A percentile compares a stretch with the other conserved stretches of the same genome.
phyloP scores from a whole-genome alignment of 2,113 vertebrate genomes.

The Mola mola region DNA sequence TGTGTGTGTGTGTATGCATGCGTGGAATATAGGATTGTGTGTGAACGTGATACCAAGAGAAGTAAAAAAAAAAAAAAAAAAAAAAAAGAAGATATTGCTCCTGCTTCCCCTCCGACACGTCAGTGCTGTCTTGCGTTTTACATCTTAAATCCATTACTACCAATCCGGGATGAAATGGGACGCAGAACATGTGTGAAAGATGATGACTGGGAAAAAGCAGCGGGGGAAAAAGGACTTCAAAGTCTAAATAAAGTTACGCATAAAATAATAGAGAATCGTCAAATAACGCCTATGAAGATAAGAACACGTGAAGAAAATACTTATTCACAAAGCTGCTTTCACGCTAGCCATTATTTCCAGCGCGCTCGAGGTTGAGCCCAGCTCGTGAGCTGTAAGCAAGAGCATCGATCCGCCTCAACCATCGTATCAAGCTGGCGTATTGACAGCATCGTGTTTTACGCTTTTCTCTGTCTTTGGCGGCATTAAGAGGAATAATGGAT shows the following conservation, averaged over 20 bases:
- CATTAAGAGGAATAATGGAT: slow-evolving; percentile 73
- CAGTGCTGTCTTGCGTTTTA: slow-evolving; percentile 41
- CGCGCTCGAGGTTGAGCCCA: slow-evolving; percentile 22
- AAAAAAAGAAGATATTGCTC: too few relatives aligned
- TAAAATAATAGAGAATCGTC: slow-evolving; percentile 55
- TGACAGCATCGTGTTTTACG: slow-evolving; percentile 62
- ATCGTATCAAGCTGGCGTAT: slow-evolving; percentile 66
- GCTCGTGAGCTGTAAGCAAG: slow-evolving; percentile 66
- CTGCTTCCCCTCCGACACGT: slow-evolving; percentile 1
- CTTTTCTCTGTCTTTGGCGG: slow-evolving; percentile 53
- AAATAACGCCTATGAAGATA: slow-evolving; percentile 19
- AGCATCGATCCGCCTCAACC: slow-evolving; percentile 63
- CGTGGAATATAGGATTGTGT: slow-evolving; percentile 18
- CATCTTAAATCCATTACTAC: slow-evolving; percentile 67
- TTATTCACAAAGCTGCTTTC: slow-evolving; percentile 52
- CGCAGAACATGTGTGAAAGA: slow-evolving; percentile 67
- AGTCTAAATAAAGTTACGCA: slow-evolving; percentile 45
- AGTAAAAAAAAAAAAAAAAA: slow-evolving; percentile 3
- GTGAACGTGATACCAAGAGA: slow-evolving; percentile 34
- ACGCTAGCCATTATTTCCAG: slow-evolving; percentile 48
- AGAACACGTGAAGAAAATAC: slow-evolving; percentile 16
- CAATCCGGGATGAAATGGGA: slow-evolving; percentile 54
- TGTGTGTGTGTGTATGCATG: background rate
- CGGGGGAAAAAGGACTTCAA: slow-evolving; percentile 30
- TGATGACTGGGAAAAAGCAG: slow-evolving; percentile 21